phyloP scores from a whole-genome alignment of 2,797 vertebrate genomes.

The Semaprochilodus insignis region DNA sequence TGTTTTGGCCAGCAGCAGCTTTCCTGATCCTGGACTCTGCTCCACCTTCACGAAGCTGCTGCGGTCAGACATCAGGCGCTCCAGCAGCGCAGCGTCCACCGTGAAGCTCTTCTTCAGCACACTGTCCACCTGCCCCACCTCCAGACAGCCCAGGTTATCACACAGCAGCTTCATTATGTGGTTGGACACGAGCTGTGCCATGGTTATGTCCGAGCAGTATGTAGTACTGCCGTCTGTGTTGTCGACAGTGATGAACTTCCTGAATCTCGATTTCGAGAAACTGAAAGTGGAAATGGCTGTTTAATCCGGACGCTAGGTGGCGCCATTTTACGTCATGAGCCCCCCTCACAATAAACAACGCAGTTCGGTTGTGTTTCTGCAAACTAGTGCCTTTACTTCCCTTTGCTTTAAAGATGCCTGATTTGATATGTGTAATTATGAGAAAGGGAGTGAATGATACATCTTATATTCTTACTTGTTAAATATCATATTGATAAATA shows the following conservation, averaged over 20 bases:
- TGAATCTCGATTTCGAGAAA: constrained; percentile 7
- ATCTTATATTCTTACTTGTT: too few relatives aligned
- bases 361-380: too few relatives aligned
- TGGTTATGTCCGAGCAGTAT: constrained; percentile 52
- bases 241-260: constrained; percentile 78
- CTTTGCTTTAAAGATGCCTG: too few relatives aligned
- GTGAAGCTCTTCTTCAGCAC: constrained; percentile 55
- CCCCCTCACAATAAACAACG: background rate
- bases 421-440: too few relatives aligned
- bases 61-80: constrained; percentile 58
- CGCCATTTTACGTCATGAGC: background rate
- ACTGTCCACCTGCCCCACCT: constrained; percentile 59
- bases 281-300: background rate
- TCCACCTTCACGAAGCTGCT: constrained; percentile 58
- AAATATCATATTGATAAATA: too few relatives aligned
- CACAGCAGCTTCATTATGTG: constrained; percentile 66
- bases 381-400: too few relatives aligned
- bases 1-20: constrained; percentile 72
- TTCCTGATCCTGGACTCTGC: constrained; percentile 50
- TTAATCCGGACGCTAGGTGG: too few relatives aligned
- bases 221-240: background rate
- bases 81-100: constrained; percentile 46
- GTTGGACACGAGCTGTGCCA: constrained; percentile 61
- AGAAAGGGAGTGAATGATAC: too few relatives aligned
- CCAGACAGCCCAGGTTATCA: constrained; percentile 69